Evolutionary conservation across 1,140 invertebrate genomes (phyloP), one percentile per base, ranked within the genome.

Genomic region (Panulirus ornatus): DNA sequence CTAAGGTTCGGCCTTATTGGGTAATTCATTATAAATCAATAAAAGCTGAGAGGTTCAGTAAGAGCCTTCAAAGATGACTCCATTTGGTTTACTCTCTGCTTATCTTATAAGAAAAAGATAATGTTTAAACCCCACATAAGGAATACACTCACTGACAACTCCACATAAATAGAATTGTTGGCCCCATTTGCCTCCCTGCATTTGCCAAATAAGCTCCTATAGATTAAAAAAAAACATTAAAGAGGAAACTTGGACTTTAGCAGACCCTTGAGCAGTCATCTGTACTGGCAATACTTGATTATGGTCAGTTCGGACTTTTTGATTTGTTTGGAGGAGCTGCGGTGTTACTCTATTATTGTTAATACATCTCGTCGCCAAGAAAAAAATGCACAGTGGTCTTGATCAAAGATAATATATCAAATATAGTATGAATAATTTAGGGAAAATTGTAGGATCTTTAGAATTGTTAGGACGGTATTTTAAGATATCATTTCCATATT

Each of bases 391-490:
- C 81, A 89, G 81, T 88, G 85, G 85, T 88, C 79, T 89, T 89
- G 87, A 89, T 89, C 87, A 89, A 89, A 89, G 79, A 89, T 89
- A 83, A 83, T 89, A 89, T 89, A 89, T 89, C 87, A 89, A 89
- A 89, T 89, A 89, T 89, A 89, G 87, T 89, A 84, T 89, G 87
- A 89, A 89, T 89, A 89, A 89, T 89, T 89, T 89, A 83, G 81
- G 87, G 81, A 89, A 82, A 89, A 89, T 89, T 83, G 85, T 88
- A 88, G 85, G 73, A 88, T 88, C 75, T 81, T 89, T 89, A 89
- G 87, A 70, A 89, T 82, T 89, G 87, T 89, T 89, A 89, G 87
- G 87, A 89, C 79, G 87, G 87, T 89, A 89, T 75, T 89, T 89
- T 89, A 89, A 89, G 87, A 83, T 88, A 88, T 89, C 63, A 89